Percentiles rank a stretch among this genome's conserved stretches.
These are phyloP conservation scores for Drosophila emarginata DNA, from an alignment of 2,888 invertebrate species.

Conservation along the genomic window DNA sequence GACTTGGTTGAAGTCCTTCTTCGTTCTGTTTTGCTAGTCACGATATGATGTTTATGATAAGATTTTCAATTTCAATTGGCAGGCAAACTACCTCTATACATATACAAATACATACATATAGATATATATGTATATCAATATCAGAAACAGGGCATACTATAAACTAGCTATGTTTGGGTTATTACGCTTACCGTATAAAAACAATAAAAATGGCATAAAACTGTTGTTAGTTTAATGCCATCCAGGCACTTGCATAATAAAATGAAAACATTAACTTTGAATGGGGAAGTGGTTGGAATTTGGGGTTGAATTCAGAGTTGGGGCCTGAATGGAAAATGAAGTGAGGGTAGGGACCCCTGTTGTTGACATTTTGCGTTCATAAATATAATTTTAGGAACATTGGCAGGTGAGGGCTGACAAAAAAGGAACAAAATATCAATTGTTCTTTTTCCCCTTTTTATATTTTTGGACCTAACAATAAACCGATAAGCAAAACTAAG, in stretches of 20 bases:
- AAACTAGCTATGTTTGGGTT: slow-evolving; percentile 28
- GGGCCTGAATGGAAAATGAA: slow-evolving; percentile 47
- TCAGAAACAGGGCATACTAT: slow-evolving; percentile 4
- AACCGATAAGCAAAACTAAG: not conserved
- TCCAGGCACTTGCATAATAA: slow-evolving; percentile 55
- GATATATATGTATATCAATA: slow-evolving; percentile 25
- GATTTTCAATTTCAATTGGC: slow-evolving; percentile 64
- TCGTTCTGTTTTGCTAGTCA: slow-evolving; percentile 34
- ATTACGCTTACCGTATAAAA: slow-evolving; percentile 40
- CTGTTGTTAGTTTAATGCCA: slow-evolving; percentile 54
- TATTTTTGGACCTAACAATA: not conserved
- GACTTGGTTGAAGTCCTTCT: slow-evolving; percentile 19
- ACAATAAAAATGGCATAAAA: slow-evolving; percentile 60
- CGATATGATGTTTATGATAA: slow-evolving; percentile 56
- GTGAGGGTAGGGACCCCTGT: slow-evolving; percentile 35
- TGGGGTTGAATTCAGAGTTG: slow-evolving; percentile 16
- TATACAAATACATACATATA: slow-evolving; percentile 19
- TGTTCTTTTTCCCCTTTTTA: slow-evolving; percentile 17
- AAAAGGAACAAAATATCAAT: slow-evolving; percentile 8
- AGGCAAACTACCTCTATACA: slow-evolving; percentile 18
- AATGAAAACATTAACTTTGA: slow-evolving; percentile 51
- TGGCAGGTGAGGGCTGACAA: slow-evolving; percentile 28
- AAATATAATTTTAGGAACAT: slow-evolving; percentile 63
- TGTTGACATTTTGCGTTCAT: slow-evolving; percentile 51
- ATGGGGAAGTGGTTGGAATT: slow-evolving; percentile 20